These are phyloP conservation scores for Lycophotia porphyrea DNA, from an alignment of 2,888 invertebrate species.

Conservation along the genomic window DNA sequence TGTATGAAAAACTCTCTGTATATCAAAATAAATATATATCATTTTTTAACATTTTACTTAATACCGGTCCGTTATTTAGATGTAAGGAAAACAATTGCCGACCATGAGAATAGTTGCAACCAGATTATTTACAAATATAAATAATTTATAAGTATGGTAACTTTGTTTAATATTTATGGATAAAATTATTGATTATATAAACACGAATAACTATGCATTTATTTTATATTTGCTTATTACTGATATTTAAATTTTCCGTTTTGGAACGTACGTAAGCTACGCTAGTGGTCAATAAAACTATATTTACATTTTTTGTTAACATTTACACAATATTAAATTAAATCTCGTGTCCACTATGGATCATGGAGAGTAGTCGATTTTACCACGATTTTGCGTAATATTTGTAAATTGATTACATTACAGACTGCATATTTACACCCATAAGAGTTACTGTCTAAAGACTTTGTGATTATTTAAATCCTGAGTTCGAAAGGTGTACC, in stretches of 20 bases:
- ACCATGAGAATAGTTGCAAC: conserved; percentile 45
- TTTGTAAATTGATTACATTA: conserved; percentile 20
- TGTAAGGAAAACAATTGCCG: conserved; percentile 33
- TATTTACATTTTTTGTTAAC: conserved; percentile 53
- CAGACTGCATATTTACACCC: conserved; percentile 44
- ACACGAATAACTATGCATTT: conserved; percentile 59
- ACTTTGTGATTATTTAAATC: conserved; percentile 4
- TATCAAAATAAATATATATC: conserved; percentile 46
- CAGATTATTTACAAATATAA: conserved; percentile 65
- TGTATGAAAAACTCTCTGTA: conserved; percentile 30
- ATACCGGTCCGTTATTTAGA: conserved; percentile 13
- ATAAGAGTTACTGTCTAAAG: conserved; percentile 5
- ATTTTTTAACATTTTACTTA: conserved; percentile 23
- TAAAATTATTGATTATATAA: conserved; percentile 62
- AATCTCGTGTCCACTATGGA: conserved; percentile 28
- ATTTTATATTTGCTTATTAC: conserved; percentile 51
- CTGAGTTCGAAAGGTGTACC: background rate
- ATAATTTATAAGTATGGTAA: conserved; percentile 66
- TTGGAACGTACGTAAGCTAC: conserved; percentile 58
- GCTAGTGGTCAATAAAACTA: conserved; percentile 38
- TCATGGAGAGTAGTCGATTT: background rate
- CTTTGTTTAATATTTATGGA: conserved; percentile 65
- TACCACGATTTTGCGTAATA: conserved; percentile 10
- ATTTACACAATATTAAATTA: conserved; percentile 37
- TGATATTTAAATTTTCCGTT: conserved; percentile 58